Percentiles rank a stretch among this genome's conserved stretches.
These are phyloP conservation scores for Asteroscopus sphinx DNA, from an alignment of 2,888 invertebrate genomes.

Conservation along the genomic window DNA sequence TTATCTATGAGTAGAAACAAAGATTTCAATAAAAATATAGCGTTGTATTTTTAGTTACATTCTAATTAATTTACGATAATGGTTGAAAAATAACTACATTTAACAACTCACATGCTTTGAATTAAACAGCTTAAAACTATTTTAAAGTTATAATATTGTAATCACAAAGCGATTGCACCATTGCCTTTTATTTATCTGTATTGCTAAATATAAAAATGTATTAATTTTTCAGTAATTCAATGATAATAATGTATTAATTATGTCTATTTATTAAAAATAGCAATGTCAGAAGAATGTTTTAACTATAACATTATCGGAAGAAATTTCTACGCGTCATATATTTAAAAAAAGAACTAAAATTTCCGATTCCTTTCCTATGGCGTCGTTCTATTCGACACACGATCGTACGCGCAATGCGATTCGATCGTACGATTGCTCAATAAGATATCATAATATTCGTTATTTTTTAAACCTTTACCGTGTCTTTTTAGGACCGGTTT, in stretches of 20 bases:
- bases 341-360: too few relatives aligned
- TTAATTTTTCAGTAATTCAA: not conserved
- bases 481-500: too few relatives aligned
- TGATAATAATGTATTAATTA: too few relatives aligned
- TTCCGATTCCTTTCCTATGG: too few relatives aligned
- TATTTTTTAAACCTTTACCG: too few relatives aligned
- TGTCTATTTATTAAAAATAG: too few relatives aligned
- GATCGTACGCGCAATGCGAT: too few relatives aligned
- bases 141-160: conserved; percentile 66
- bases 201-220: conserved; percentile 52
- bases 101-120: conserved; percentile 50
- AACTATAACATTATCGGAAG: too few relatives aligned
- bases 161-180: conserved; percentile 76
- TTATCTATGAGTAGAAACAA: conserved; percentile 12
- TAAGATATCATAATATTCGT: too few relatives aligned
- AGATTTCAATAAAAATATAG: conserved; percentile 46
- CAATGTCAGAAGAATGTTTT: not conserved
- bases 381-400: too few relatives aligned
- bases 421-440: too few relatives aligned
- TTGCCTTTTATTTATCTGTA: conserved; percentile 59
- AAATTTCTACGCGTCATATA: too few relatives aligned
- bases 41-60: conserved; percentile 44
- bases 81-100: conserved; percentile 55
- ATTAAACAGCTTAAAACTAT: conserved; percentile 66
- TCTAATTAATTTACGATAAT: conserved; percentile 48